Evolutionary conservation across 2,888 invertebrate genomes (phyloP).

Genomic region (Cantharis rustica): DNA sequence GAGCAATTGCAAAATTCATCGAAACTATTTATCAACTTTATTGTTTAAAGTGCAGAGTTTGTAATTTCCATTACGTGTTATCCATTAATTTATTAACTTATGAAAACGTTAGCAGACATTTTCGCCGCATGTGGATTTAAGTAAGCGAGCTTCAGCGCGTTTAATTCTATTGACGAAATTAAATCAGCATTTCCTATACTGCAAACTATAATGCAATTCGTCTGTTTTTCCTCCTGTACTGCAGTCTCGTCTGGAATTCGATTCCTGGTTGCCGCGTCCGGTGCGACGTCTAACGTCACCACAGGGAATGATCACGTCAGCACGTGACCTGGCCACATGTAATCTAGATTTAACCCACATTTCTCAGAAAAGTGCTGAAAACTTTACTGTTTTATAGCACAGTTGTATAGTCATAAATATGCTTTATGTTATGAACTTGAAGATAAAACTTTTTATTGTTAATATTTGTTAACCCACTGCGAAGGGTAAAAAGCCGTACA

Average conservation of each 20-base stretch:
- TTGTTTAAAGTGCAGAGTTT: not conserved
- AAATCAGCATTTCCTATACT: conserved; percentile 13
- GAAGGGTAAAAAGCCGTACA: not conserved
- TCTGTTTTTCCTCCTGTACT: conserved; percentile 36
- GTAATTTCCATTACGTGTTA: not conserved
- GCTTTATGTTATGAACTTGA: conserved; percentile 22
- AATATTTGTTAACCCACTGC: conserved; percentile 6
- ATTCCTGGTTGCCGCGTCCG: conserved; percentile 35
- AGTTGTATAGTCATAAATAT: conserved; percentile 32
- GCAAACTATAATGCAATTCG: conserved; percentile 37
- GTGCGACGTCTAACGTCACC: conserved; percentile 36
- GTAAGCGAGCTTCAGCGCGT: conserved; percentile 7
- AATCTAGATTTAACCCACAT: conserved; percentile 35
- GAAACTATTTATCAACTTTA: not conserved
- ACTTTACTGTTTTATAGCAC: conserved; percentile 34
- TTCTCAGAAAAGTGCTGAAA: conserved; percentile 31
- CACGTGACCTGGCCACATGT: conserved; percentile 36
- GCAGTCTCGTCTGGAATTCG: conserved; percentile 34
- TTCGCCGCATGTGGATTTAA: not conserved
- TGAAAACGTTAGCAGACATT: not conserved
- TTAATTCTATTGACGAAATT: conserved; percentile 20
- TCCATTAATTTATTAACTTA: not conserved
- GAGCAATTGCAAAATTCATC: not conserved
- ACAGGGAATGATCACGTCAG: conserved; percentile 36
- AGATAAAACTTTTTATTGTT: conserved; percentile 26